A percentile compares a stretch with the other conserved stretches of the same genome.
phyloP scores from a whole-genome alignment of 2,797 vertebrate species.

The Tokudaia muenninki region DNA sequence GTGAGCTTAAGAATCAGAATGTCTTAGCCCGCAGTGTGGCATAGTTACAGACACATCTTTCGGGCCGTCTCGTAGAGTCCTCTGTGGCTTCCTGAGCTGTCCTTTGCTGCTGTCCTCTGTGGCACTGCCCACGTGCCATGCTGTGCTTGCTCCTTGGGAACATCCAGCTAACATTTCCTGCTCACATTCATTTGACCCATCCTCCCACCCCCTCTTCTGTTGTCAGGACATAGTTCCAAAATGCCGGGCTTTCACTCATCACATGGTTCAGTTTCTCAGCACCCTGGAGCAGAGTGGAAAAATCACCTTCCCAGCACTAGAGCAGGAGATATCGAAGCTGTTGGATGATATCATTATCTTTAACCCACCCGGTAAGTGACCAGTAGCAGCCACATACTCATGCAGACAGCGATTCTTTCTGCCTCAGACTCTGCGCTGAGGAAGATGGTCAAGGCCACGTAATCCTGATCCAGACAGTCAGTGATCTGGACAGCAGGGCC shows the following conservation, averaged over 20 bases:
- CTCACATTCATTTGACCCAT: not conserved
- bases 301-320: conserved; percentile 91
- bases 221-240: conserved; percentile 95
- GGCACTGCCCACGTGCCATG: too few relatives aligned
- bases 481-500: not conserved
- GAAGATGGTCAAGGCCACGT: not conserved
- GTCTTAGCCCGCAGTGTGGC: not conserved
- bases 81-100: not conserved
- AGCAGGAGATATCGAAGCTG: conserved; percentile 94
- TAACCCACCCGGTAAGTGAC: conserved; percentile 93
- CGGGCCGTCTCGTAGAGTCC: not conserved
- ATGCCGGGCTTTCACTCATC: conserved; percentile 91
- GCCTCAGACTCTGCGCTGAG: not conserved
- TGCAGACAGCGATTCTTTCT: not conserved
- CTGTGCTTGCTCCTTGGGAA: not conserved
- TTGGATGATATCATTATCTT: conserved; percentile 94
- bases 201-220: not conserved
- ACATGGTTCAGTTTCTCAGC: conserved; percentile 94
- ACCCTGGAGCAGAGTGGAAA: conserved; percentile 94
- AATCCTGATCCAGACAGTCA: not conserved
- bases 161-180: not conserved
- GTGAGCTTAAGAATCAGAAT: not conserved
- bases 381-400: not conserved
- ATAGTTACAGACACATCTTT: not conserved
- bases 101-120: too few relatives aligned